Evolutionary conservation across 2,888 invertebrate genomes (phyloP), one percentile per base, ranked within the genome.

Genomic region (Lymantria monacha): DNA sequence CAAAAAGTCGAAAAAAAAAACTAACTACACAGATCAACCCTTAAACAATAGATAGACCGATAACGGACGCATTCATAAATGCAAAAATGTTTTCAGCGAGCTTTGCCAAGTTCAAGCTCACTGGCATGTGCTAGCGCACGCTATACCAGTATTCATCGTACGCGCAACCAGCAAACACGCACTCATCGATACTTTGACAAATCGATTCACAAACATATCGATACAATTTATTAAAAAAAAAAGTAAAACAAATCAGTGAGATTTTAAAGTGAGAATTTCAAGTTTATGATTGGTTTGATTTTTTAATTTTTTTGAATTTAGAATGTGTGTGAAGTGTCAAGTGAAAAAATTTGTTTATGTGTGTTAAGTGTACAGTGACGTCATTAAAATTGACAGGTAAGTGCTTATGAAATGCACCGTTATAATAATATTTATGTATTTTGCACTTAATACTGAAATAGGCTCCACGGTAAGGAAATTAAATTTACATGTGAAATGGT

Each of bases 81-180:
- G 79, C 77, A 74, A 81, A 83, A 84, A 81, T 81, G 74, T 81
- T 82, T 80, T 79, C 79, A 81, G 75, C 70, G 66, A 71, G 72
- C 74, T 76, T 76, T 82, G 85, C 83, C 87, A 87, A 87, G 89
- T 89, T 90, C 89, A 88, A 83, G 80, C 83, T 75, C 80, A 74
- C 74, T 47, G 61, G 57, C 66, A 72, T 61, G 70, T 72, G 69
- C 69, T 67, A 63, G 72, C 74, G 70, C 72, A 76, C 71, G 70
- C 70, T 61, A 66, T 72, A 76, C 75, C 88, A 89, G 89, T 89
- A 76, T 70, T 65, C 72, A 74, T 63, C 80, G 74, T 81, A 84
- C 87, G 79, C 83, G 87, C 86, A 79, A 65, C 73, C 74, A 67
- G 84, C 76, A 57, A 83, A 79, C 88, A 89, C 90, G 72, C 72